Conservation (phyloP, 2,888 invertebrate genomes). For the Eupithecia insigniata region DNA sequence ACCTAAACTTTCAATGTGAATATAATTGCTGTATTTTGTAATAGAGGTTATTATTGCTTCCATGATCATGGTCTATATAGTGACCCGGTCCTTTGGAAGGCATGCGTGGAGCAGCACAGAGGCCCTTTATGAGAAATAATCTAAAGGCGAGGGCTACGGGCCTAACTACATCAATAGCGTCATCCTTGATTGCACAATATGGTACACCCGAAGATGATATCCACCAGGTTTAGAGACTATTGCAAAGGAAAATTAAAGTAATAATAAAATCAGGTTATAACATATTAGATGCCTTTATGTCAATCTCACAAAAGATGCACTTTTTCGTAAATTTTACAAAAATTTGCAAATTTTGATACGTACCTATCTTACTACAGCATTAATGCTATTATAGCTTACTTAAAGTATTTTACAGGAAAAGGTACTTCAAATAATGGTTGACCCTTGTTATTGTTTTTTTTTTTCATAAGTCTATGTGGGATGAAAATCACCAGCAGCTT, state of each 20-base stretch:
- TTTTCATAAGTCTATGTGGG: neutral
- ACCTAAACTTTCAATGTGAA: conserved; percentile 11
- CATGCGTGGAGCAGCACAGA: no score
- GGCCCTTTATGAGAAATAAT: no score
- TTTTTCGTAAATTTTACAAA: conserved; percentile 66
- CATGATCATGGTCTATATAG: no score
- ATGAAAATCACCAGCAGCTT: neutral
- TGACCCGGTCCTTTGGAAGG: no score
- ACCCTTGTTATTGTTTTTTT: neutral
- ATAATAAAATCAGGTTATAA: no score
- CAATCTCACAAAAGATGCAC: conserved; percentile 57
- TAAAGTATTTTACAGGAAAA: neutral
- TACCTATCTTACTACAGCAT: neutral
- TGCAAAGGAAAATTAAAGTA: no score
- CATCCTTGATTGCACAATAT: no score
- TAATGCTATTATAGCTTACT: neutral
- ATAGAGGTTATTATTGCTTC: neutral
- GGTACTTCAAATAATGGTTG: neutral
- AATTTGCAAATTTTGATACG: conserved; percentile 59
- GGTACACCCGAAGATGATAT: no score
- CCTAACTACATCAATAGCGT: no score
- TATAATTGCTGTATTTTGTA: conserved; percentile 6
- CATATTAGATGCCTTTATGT: neutral
- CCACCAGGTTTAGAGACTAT: no score
- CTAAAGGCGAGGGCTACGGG: no score